Conservation (phyloP, 1,140 invertebrate genomes). For the Zaprionus kolodkinae region DNA sequence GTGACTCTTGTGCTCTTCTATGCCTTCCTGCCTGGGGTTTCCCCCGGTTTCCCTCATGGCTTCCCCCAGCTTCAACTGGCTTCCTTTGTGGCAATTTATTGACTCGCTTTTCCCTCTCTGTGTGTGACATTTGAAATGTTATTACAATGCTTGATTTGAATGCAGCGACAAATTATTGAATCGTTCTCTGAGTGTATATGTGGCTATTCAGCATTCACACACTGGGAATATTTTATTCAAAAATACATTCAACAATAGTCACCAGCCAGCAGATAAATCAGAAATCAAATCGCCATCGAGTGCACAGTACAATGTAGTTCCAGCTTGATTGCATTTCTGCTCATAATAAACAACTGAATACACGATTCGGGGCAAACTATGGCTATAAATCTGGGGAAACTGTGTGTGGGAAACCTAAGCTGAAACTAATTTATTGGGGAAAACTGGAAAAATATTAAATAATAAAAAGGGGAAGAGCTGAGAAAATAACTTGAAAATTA, state of each 20-base stretch:
- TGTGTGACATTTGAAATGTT: constrained; percentile 70
- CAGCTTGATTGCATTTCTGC: constrained; percentile 7
- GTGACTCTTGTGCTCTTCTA: constrained; percentile 14
- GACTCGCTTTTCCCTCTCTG: constrained; percentile 61
- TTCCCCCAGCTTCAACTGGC: not conserved
- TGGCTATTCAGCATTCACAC: not conserved
- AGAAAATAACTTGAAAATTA: too few relatives aligned
- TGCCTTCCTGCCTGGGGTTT: constrained; percentile 10
- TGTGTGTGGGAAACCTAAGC: not conserved
- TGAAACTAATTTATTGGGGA: not conserved
- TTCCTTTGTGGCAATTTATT: constrained; percentile 69
- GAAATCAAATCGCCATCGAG: constrained; percentile 2
- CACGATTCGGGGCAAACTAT: not conserved
- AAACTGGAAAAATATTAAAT: not conserved
- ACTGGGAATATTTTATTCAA: not conserved
- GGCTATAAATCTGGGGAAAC: constrained; percentile 2
- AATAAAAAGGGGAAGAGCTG: not conserved
- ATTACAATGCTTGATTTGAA: constrained; percentile 76
- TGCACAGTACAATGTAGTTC: not conserved
- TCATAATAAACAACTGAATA: not conserved
- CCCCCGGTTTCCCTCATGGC: not conserved
- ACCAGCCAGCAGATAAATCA: constrained; percentile 2
- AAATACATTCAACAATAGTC: not conserved
- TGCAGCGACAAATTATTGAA: constrained; percentile 65
- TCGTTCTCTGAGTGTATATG: constrained; percentile 6